phyloP scores from a whole-genome alignment of 2,888 invertebrate species.

The Macrophya annulata region DNA sequence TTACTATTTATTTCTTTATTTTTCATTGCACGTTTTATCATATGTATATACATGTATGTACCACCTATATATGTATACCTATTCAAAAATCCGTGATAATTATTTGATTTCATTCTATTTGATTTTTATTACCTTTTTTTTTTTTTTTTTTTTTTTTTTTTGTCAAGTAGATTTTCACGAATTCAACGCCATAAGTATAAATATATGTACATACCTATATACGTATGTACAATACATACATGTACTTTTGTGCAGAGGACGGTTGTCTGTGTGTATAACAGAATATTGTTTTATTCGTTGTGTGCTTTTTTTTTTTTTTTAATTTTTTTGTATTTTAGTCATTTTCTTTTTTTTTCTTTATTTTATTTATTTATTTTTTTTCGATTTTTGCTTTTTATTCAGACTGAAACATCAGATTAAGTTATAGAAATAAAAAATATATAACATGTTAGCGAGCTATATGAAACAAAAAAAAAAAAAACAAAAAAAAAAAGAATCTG shows the following conservation, averaged over 20 bases:
- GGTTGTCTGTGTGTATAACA: background rate
- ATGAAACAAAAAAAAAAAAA: too few relatives aligned
- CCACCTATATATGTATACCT: too few relatives aligned
- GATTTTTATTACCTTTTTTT: background rate
- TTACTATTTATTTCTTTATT: background rate
- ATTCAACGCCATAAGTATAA: background rate
- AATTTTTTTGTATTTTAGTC: background rate
- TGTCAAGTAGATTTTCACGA: background rate
- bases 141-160: background rate
- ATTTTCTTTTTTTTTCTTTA: background rate
- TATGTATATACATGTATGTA: too few relatives aligned
- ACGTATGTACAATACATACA: too few relatives aligned
- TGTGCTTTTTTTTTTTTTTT: too few relatives aligned
- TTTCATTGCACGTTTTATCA: background rate
- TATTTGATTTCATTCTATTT: background rate
- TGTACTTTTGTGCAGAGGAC: background rate
- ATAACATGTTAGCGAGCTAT: too few relatives aligned
- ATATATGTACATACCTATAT: background rate
- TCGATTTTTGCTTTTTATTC: background rate
- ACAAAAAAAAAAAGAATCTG: too few relatives aligned
- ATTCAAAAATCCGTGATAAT: background rate
- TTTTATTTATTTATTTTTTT: too few relatives aligned
- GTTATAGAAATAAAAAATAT: background rate
- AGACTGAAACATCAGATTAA: background rate
- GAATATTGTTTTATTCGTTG: background rate